phyloP scores from a whole-genome alignment of 2,888 invertebrate species.

The Leptopilina syphax region DNA sequence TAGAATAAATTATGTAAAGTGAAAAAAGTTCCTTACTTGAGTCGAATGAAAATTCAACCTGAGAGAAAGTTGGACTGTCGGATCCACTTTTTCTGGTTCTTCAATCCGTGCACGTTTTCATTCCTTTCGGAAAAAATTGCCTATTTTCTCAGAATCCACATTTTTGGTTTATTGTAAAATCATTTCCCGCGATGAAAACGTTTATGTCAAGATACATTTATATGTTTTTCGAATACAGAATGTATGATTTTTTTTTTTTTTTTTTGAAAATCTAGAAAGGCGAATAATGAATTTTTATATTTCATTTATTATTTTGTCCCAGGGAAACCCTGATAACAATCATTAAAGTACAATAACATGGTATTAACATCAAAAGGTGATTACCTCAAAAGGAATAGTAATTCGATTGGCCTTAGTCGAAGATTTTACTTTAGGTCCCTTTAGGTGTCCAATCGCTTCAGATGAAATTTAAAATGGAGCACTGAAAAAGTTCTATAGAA shows the following conservation, averaged over 20 bases:
- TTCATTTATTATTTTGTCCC: too few species aligned
- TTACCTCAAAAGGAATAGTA: not conserved
- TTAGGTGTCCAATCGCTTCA: not conserved
- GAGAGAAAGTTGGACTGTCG: conserved; percentile 24
- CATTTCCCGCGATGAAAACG: not conserved
- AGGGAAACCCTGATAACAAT: too few species aligned
- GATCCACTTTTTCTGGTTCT: conserved; percentile 5
- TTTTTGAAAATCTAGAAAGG: not conserved
- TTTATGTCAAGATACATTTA: not conserved
- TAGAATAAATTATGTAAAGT: conserved; percentile 33
- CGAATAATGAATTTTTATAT: not conserved
- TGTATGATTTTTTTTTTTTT: not conserved
- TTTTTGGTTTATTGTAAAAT: conserved; percentile 3
- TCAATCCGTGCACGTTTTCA: not conserved
- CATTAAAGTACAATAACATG: too few species aligned
- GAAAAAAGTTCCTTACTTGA: conserved; percentile 26
- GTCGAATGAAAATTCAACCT: conserved; percentile 22
- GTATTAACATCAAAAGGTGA: too few species aligned
- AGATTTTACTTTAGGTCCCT: not conserved
- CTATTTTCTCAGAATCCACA: conserved; percentile 1
- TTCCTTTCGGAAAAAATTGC: not conserved
- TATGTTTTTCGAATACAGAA: not conserved
- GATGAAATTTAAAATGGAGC: not conserved
- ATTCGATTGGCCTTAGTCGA: not conserved
- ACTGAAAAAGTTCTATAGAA: too few species aligned